Base-by-base conservation (phyloP, 2,113 vertebrate species). In the Vombatus ursinus region DNA sequence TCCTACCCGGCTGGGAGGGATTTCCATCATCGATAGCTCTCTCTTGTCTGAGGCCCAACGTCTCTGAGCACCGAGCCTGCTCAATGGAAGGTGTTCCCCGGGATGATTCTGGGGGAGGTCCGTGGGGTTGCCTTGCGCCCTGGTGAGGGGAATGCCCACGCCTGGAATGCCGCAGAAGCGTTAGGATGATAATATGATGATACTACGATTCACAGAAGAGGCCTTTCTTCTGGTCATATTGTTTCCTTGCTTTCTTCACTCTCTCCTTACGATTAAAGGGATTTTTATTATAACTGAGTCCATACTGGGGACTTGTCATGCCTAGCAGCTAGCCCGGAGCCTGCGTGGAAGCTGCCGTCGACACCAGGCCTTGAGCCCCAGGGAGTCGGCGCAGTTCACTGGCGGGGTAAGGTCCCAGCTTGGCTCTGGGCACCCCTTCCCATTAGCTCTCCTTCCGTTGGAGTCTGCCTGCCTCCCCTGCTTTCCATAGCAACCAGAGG, bases 401-500 rank as follows among this genome's bases (percentile, higher is more conserved):
- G 3, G 3, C 31, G 0, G 19, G 68, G 91, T 12, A n/a, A 50
- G 93, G 92, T 28, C 50, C 92, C 51, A 5, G 28, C 52, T 77
- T 68, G n/a, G 1, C 0, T 7, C 95, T 90, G 92, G 92, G 61
- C 24, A 0, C 4, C 94, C 68, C 37, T 90, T 95, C 22, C 11
- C 61, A 14, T 16, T 14, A 4, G 57, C 91, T 91, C 68, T 31
- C 50, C 0, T 37, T 50, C 92, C 28, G 50, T 68, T 50, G 12
- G n/a, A 0, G 23, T 19, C 95, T 90, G 50, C 94, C 92, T 48
- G 57, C 95, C 90, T 92, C 95, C 91, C 77, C 49, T 90, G 47
- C 3, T 51, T 91, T 53, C 94, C 91, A 7, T 12, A 96, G 84
- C 96, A 97, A 97, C 93, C 94, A 53, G 92, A 90, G 49, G 92